Base-by-base conservation (phyloP, 2,888 invertebrate species). In the Sminthurinus aureus region DNA sequence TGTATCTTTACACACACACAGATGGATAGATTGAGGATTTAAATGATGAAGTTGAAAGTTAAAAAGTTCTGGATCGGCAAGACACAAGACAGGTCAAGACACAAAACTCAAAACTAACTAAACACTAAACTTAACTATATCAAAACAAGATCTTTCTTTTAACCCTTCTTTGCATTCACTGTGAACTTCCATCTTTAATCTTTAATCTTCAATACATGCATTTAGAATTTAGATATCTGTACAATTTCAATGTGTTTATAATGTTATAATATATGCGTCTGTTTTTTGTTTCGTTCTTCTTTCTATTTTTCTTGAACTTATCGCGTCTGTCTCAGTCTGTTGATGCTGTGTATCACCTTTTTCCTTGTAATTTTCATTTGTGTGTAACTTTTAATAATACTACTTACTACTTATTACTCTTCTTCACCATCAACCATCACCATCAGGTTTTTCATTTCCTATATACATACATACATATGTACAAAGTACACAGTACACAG, bases 61-160 rank as follows among this genome's bases (percentile, higher is more conserved):
- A 69, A 69, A 79, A 51, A 79, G 79, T 79, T 79, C 79, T 79
- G 79, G 79, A 79, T 79, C 79, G 79, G 79, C 79, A 79, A 67
- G 79, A 66, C 79, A 71, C 81, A 81, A 74, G 81, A 74, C 81
- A 81, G 74, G 81, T 74, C 69, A 80, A 64, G 52, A 76, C n/a
- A 24, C 52, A 22, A 77, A 78, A 22, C 66, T 6, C 77, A 77
- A 52, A 77, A 77, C 69, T 73, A 71, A 22, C 52, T 13, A 52
- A 52, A 13, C 2, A 58, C 58, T 79, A 51, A 58, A 71, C 52
- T 51, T 64, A 58, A 18, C 13, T 58, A 58, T 58, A 58, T 2
- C 15, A 38, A 58, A 58, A 58, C 58, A 58, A 58, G 58, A 58
- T 51, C 6, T 52, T 75, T 38, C 66, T 12, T 79, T 79, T n/a